Percentiles rank a stretch among this genome's conserved stretches.
Evolutionary conservation across 2,888 invertebrate species (phyloP).

Genomic region (Ptilodon capucinus): DNA sequence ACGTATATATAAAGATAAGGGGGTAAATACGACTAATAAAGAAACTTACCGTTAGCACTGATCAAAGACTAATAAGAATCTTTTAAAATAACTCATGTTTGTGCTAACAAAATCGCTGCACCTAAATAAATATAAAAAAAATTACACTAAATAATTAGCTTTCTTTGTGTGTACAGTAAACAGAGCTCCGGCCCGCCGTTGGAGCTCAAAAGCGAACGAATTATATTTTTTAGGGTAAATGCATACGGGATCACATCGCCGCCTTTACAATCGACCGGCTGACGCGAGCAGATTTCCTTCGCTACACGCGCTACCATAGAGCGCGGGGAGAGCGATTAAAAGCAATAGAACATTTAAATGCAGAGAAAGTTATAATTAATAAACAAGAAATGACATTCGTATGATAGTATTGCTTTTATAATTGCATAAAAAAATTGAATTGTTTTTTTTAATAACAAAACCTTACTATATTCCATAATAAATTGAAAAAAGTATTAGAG

Average conservation of each 20-base stretch:
- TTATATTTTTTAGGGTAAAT: constrained; percentile 40
- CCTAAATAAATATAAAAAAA: not conserved
- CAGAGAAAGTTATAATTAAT: no score
- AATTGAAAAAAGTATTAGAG: no score
- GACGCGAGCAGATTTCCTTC: constrained; percentile 63
- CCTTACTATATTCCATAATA: no score
- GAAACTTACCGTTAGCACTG: not conserved
- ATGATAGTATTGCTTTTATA: no score
- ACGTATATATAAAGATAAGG: no score
- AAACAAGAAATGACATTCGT: no score
- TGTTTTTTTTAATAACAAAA: no score
- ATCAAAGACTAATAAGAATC: not conserved
- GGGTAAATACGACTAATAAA: no score
- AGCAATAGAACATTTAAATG: not conserved
- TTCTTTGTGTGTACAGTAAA: constrained; percentile 19
- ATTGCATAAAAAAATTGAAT: no score
- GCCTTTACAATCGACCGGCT: constrained; percentile 66
- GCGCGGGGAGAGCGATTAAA: constrained; percentile 4
- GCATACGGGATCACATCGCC: constrained; percentile 48
- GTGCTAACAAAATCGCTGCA: not conserved
- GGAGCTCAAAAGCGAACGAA: constrained; percentile 34
- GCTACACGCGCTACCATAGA: constrained; percentile 17
- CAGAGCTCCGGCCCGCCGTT: constrained; percentile 17
- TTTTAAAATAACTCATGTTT: not conserved
- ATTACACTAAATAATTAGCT: constrained; percentile 24